Evolutionary conservation across 2,888 invertebrate genomes (phyloP), one percentile per base, ranked within the genome.

Genomic region (Pemphredon lugubris): DNA sequence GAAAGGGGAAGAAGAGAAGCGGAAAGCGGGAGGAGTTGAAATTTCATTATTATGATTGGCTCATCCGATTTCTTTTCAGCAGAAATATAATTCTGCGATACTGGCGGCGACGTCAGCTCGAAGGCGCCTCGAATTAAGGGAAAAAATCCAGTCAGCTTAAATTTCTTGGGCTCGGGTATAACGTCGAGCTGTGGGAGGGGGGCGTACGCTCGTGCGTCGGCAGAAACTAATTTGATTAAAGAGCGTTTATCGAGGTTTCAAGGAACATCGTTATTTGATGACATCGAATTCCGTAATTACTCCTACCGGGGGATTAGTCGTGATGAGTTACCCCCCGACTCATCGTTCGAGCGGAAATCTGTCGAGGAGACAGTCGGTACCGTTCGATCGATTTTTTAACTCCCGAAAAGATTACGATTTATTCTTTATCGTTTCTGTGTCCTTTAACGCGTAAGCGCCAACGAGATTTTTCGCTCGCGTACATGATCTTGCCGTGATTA

Each of bases 31-130:
- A 14, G 39, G 45, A 50, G 58, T 11, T 34, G 50, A 60, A 67
- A 77, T 73, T 64, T 69, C 34, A 63, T 73, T 77, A 77, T 73
- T 60, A 47, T 40, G 57, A 69, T 67, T 70, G 58, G 40, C 32
- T 69, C 63, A 64, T 69, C 53, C 69, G 60, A 64, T 73, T 57
- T 66, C 68, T 48, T 69, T 66, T 59, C 59, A 32, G 13, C 20
- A 48, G 48, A 59, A 71, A 73, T 71, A 61, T 50, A 48, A 61
- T 61, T 66, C 40, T 34, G 39, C 58, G 54, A 58, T 34, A 40
- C 13, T 42, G 39, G 16, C 55, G n/a, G 30, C 48, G 44, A 32
- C 44, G 44, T 32, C 26, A 14, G 34, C 23, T 13, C 37, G 21
- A 53, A 26, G 39, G 7, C 16, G 50, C 6, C 50, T 42, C 23